Evolutionary conservation across 2,888 invertebrate species (phyloP).

Genomic region (Marronus borbonicus): DNA sequence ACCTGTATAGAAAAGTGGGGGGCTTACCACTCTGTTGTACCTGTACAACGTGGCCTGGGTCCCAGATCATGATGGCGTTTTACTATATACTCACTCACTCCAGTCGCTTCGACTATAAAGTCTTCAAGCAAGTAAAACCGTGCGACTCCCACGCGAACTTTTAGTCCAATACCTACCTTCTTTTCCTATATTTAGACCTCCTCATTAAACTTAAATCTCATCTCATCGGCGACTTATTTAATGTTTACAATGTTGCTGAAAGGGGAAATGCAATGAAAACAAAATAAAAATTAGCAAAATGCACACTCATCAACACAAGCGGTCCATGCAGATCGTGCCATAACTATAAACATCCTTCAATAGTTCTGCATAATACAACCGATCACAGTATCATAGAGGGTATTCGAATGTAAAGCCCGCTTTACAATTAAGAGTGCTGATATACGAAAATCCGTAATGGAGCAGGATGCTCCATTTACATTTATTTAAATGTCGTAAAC

Average conservation of each 20-base stretch:
- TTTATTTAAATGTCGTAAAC: too few species aligned
- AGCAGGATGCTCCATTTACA: too few species aligned
- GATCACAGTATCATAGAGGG: too few species aligned
- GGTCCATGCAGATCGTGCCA: too few species aligned
- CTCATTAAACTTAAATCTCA: conserved; percentile 5
- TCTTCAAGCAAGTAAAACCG: conserved; percentile 38
- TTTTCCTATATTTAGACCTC: conserved; percentile 27
- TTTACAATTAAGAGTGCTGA: too few species aligned
- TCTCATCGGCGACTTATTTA: conserved; percentile 22
- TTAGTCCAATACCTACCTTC: conserved; percentile 14
- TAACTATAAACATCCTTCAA: too few species aligned
- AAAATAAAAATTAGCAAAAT: conserved; percentile 8
- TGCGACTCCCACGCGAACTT: conserved; percentile 46
- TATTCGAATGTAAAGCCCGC: too few species aligned
- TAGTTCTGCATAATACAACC: too few species aligned
- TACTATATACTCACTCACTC: conserved; percentile 24
- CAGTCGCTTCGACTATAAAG: conserved; percentile 39
- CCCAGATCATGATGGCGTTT: conserved; percentile 54
- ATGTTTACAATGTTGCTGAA: conserved; percentile 28
- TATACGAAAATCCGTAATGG: too few species aligned
- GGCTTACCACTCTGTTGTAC: conserved; percentile 48
- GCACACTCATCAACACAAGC: conserved; percentile 12
- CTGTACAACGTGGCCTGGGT: conserved; percentile 57
- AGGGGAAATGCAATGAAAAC: conserved; percentile 2
- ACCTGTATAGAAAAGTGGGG: conserved; percentile 55